phyloP scores from a whole-genome alignment of 2,888 invertebrate genomes.

The Amphimallon solstitiale region DNA sequence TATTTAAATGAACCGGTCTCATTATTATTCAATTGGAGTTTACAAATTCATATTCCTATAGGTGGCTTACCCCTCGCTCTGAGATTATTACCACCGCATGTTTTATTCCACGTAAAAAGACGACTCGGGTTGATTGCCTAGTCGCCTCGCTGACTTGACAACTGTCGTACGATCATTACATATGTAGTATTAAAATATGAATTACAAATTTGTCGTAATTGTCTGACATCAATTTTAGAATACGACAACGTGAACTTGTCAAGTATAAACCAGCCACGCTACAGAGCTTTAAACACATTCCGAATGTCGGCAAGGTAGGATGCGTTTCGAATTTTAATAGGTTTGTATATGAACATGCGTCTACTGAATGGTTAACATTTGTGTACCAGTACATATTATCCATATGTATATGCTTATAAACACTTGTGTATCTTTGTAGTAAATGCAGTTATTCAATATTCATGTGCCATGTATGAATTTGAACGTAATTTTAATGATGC shows the following conservation, averaged over 20 bases:
- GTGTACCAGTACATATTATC: too few relatives aligned
- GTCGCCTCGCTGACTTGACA: slow-evolving; percentile 11
- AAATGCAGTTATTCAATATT: slow-evolving; percentile 20
- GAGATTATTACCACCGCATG: background rate
- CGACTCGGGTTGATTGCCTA: background rate
- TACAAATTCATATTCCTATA: slow-evolving; percentile 22
- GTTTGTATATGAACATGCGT: background rate
- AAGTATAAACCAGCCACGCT: background rate
- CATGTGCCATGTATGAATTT: slow-evolving; percentile 17
- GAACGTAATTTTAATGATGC: slow-evolving; percentile 15
- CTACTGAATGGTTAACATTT: too few relatives aligned
- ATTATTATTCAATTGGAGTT: slow-evolving; percentile 22
- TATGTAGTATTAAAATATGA: slow-evolving; percentile 19
- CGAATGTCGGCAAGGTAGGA: slow-evolving; percentile 3
- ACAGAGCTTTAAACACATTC: slow-evolving; percentile 19
- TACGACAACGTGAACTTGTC: slow-evolving; percentile 1
- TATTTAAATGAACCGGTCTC: too few relatives aligned
- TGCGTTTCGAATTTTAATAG: slow-evolving; percentile 5
- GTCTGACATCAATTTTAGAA: slow-evolving; percentile 21
- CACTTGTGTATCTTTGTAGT: slow-evolving; percentile 1
- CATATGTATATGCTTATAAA: background rate
- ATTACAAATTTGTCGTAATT: slow-evolving; percentile 29
- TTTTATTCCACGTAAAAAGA: background rate
- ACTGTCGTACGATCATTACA: slow-evolving; percentile 1
- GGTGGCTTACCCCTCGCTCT: slow-evolving; percentile 11